phyloP scores from a whole-genome alignment of 2,888 invertebrate genomes.

The Blastobasis lacticolella region DNA sequence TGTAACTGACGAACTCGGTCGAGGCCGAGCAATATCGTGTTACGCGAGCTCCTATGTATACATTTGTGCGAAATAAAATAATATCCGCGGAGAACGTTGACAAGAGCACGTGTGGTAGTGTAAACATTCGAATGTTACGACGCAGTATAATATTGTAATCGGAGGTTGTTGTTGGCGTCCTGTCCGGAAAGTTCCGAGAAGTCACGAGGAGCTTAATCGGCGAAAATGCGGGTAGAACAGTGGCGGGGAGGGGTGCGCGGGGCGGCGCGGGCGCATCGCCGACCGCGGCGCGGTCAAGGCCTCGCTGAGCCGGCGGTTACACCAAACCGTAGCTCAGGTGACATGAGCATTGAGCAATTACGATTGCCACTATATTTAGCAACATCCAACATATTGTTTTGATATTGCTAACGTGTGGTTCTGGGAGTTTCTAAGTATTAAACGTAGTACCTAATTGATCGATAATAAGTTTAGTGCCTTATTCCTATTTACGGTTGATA shows the following conservation, averaged over 20 bases:
- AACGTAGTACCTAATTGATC: too few species aligned
- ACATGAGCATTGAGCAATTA: constrained; percentile 22
- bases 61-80: too few species aligned
- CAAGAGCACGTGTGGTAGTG: neutral
- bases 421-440: too few species aligned
- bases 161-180: constrained; percentile 27
- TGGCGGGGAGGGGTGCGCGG: neutral
- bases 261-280: constrained; percentile 27
- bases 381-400: too few species aligned
- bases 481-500: too few species aligned
- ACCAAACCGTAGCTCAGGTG: constrained; percentile 39
- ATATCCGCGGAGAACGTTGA: neutral
- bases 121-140: neutral
- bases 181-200: constrained; percentile 37
- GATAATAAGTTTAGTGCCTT: too few species aligned
- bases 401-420: too few species aligned
- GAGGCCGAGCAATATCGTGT: too few species aligned
- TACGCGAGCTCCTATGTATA: too few species aligned
- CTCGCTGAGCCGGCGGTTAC: constrained; percentile 41
- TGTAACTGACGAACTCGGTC: too few species aligned
- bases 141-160: constrained; percentile 30
- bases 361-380: too few species aligned
- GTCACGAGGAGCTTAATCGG: constrained; percentile 41
- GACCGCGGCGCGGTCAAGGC: constrained; percentile 52
- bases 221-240: constrained; percentile 20